Evolutionary conservation across 2,888 invertebrate species (phyloP), one percentile per base, ranked within the genome.

Genomic region (Tenodera sinensis): DNA sequence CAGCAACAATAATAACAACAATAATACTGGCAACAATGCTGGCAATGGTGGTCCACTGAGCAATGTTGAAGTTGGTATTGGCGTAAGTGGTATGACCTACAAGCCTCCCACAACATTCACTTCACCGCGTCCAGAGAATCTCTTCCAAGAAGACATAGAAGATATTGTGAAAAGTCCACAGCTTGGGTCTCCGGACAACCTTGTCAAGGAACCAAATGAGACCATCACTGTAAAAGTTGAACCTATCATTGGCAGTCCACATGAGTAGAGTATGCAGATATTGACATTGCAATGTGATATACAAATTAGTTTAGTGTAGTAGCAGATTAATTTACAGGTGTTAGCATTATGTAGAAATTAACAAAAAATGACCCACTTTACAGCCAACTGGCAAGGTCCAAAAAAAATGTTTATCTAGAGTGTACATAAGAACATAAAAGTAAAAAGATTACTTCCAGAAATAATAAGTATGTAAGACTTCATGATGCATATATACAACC

Each of bases 61-160:
- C 90, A 94, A 94, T 91, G 94, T 95, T 91, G 95, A 95, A 91
- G 94, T 95, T 83, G 94, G 95, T 82, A 94, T 95, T 90, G 95
- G 95, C 89, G 94, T 95, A 84, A 95, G 95, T 90, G 95, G 95
- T 83, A 95, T 96, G 95, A 94, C 95, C 42, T 96, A 96, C 93
- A 96, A 96, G 91, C 92, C 94, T 92, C 83, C 90, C 14, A 83
- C 89, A 54, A 90, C 90, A 28, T 91, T 91, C 84, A 90, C 91
- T 3, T 90, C 91, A 12, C 91, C 91, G 34, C 90, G 95, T 47
- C 95, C 95, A 15, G 95, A 95, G 92, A 94, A 94, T 91, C 94
- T 95, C 92, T 95, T 95, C 93, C 95, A 95, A 92, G 95, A 95
- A 92, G 95, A 95, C 91, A 95, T 95, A 90, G 95, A 95, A 91